Base-by-base conservation (phyloP, 35 echinoderm and acorn worm species). In the Eucidaris tribuloides region DNA sequence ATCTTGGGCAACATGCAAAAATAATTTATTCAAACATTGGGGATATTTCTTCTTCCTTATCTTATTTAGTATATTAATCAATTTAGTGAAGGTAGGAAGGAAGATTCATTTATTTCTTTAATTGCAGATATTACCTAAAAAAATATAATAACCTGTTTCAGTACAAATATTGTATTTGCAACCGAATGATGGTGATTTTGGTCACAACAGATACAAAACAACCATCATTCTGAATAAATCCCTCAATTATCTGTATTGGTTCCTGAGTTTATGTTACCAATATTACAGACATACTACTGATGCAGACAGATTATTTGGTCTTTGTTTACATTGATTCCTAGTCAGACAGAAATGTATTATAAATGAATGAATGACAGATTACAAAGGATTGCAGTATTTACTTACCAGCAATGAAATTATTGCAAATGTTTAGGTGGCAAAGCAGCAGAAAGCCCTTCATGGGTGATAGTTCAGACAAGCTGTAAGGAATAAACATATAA, bases 401-500 rank as follows among this genome's bases (percentile, higher is more conserved):
- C 66, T 72, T 3, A 72, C 66, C 66, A 40, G 66, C 36, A 14
- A 72, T 72, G 37, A 72, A 72, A 17, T 72, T 72, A 39, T 72
- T 72, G 35, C 36, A 72, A 24, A 72, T 20, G 38, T 22, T 72
- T 9, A 72, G 36, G 43, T 72, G 66, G 17, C 17, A 24, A 2
- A 72, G 37, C 13, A 72, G 66, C 20, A 72, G 18, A 43, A 72
- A 72, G 24, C 33, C 28, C 66, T 72, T 72, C 35, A 72, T 1
- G 28, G 66, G 66, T 2, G 66, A 20, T 9, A 72, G 32, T 35
- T 72, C 66, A 30, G 66, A 72, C 19, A 72, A 42, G n/a, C 66
- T 72, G 7, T 52, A n/a, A 52, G n/a, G n/a, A 52, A 52, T 52
- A 52, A 9, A n/a, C 9, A 52, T 9, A 52, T 11, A 52, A n/a